Evolutionary conservation across 2,797 vertebrate genomes (phyloP), one percentile per base, ranked within the genome.

Genomic region (Calcarius lapponicus): DNA sequence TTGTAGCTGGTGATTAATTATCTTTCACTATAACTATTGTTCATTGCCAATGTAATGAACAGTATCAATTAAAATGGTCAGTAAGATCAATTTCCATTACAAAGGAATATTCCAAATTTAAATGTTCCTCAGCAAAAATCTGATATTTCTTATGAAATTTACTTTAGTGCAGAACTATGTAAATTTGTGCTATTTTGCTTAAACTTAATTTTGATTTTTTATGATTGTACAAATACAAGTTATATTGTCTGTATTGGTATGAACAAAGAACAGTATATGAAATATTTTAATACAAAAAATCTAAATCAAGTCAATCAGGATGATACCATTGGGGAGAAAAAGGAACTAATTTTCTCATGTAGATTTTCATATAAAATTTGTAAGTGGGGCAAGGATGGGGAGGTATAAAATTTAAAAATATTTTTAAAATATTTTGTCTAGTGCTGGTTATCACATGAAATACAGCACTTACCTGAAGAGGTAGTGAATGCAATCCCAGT

Each of bases 261-360:
- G 60, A n/a, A 34, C 6, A 48, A 58, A 85, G 26, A 61, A 38
- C 31, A 7, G 5, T 28, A 10, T 31, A 31, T 48, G 5, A 20
- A 61, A 26, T 80, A 36, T 78, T 82, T 80, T 42, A 43, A 45
- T n/a, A n/a, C 2, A 24, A 53, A 76, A 56, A 26, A 40, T 18
- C 4, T 11, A 67, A 67, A 11, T 17, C 17, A 42, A 53, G 19
- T 56, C 11, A 45, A 9, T 57, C 12, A 42, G 13, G 61, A 20
- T 48, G 20, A 71, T 17, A 76, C 6, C 14, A 36, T 14, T 36
- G 9, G 17, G 9, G 4, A 4, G 12, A 58, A 40, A 47, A 3
- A 17, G 0, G 5, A 42, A 14, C 18, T 22, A 0, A 26, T 48
- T 91, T 86, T 29, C 21, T 70, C 14, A 50, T 2, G 1, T 7